Evolutionary conservation across 2,113 vertebrate genomes (phyloP).

Genomic region (Camelus bactrianus): DNA sequence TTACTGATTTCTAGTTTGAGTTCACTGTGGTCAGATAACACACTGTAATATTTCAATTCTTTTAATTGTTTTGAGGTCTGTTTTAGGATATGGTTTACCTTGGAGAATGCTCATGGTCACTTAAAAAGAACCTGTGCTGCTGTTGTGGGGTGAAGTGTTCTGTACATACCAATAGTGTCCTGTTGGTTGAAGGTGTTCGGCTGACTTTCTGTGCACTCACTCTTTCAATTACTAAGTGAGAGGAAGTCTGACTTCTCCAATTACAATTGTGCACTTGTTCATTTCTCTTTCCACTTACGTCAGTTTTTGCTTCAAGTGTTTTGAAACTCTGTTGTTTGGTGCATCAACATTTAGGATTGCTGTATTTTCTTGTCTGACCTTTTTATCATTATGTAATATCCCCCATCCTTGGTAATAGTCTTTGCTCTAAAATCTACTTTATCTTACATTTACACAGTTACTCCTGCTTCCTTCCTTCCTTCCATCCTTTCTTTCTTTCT

Average conservation of each 20-base stretch:
- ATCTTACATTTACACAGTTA: neutral
- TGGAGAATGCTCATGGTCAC: neutral
- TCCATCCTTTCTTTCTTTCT: too few relatives aligned
- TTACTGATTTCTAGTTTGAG: neutral
- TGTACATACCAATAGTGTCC: accelerated
- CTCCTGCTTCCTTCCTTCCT: too few relatives aligned
- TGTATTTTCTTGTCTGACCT: neutral
- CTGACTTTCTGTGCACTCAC: neutral
- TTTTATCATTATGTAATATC: neutral
- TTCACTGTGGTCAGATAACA: neutral
- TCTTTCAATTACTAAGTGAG: neutral
- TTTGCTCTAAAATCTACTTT: neutral
- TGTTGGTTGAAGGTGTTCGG: neutral
- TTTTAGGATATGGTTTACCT: too few relatives aligned
- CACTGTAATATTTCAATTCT: neutral
- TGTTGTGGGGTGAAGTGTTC: too few relatives aligned
- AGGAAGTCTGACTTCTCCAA: neutral
- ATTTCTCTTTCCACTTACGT: neutral
- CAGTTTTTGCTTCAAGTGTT: neutral
- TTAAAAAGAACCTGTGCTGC: neutral
- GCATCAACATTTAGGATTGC: neutral
- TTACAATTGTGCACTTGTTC: neutral
- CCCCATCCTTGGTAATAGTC: too few relatives aligned
- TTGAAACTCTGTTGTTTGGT: neutral
- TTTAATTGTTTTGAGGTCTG: neutral